Evolutionary conservation across 2,113 vertebrate genomes (phyloP).

Genomic region (Cervus canadensis): DNA sequence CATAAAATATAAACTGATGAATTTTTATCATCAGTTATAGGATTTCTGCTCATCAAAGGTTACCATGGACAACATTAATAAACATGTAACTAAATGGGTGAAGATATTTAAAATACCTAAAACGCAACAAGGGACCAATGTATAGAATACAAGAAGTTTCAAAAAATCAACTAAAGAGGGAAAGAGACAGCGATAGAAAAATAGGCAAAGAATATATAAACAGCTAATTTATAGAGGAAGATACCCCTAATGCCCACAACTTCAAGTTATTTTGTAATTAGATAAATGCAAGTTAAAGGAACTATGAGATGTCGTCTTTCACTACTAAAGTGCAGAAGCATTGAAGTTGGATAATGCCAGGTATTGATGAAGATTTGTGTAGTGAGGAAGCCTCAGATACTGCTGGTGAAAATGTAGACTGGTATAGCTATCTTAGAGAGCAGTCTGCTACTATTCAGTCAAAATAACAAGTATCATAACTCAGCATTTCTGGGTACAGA

Average conservation of each 20-base stretch:
- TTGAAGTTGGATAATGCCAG: background rate
- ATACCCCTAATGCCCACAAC: background rate
- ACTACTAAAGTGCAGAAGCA: background rate
- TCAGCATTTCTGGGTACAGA: background rate
- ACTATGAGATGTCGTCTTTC: background rate
- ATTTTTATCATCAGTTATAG: background rate
- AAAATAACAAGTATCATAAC: background rate
- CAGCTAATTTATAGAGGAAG: background rate
- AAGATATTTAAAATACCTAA: background rate
- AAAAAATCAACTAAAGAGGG: background rate
- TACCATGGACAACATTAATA: background rate
- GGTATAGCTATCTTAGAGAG: background rate
- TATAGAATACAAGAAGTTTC: background rate
- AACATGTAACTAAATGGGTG: background rate
- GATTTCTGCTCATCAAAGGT: background rate
- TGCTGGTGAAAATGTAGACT: background rate
- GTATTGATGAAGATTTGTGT: background rate
- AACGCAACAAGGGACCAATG: background rate
- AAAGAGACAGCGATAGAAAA: background rate
- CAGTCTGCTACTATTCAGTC: background rate
- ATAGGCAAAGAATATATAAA: background rate
- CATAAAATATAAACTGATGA: background rate
- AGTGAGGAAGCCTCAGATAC: background rate
- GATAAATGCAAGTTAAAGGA: background rate
- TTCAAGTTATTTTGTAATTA: conserved; percentile 5